These are phyloP conservation scores for Sebastes itinus DNA, from an alignment of 2,797 vertebrate species.

Conservation along the genomic window DNA sequence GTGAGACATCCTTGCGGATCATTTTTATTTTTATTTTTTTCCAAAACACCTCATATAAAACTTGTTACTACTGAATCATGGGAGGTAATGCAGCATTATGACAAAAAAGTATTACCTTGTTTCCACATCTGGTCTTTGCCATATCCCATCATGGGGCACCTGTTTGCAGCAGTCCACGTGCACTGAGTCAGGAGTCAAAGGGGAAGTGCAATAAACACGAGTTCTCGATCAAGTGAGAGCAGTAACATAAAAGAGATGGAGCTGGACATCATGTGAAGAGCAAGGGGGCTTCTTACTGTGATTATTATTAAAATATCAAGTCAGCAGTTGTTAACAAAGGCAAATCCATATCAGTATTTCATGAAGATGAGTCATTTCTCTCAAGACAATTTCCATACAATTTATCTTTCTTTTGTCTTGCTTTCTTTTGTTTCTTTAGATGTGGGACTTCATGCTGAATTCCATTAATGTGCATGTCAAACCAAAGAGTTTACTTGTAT, in stretches of 20 bases:
- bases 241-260: constrained; percentile 5
- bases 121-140: constrained; percentile 48
- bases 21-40: constrained; percentile 35
- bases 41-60: constrained; percentile 40
- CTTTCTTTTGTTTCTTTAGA: constrained; percentile 16
- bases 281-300: constrained; percentile 62
- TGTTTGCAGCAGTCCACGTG: constrained; percentile 52
- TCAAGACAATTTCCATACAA: constrained; percentile 7
- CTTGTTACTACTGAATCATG: constrained; percentile 39
- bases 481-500: constrained; percentile 81
- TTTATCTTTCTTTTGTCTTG: constrained; percentile 4
- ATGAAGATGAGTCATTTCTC: constrained; percentile 35
- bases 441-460: constrained; percentile 49
- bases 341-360: constrained; percentile 49
- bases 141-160: constrained; percentile 37
- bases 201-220: constrained; percentile 77
- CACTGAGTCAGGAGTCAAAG: constrained; percentile 56
- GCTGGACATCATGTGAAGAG: constrained; percentile 44
- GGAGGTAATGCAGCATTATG: constrained; percentile 40
- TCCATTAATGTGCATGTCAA: constrained; percentile 76
- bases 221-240: constrained; percentile 11
- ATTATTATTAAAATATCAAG: constrained; percentile 49
- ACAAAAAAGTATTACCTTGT: constrained; percentile 46
- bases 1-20: constrained; percentile 30
- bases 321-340: constrained; percentile 36